phyloP scores from a whole-genome alignment of 1,140 invertebrate genomes.

The Agrilus planipennis region DNA sequence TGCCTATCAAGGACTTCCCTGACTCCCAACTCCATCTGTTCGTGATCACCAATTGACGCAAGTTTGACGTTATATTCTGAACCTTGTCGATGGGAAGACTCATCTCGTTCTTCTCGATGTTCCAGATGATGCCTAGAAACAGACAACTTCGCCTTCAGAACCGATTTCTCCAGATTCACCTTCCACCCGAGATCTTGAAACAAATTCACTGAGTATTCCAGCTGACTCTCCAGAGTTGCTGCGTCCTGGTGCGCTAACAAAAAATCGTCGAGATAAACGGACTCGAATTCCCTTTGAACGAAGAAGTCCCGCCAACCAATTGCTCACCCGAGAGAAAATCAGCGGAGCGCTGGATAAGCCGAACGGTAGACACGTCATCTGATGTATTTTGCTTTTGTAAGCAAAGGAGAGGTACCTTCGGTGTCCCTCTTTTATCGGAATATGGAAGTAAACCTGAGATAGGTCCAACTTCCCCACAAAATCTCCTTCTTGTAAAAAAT shows the following conservation, averaged over 20 bases:
- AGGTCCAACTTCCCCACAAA: constrained; percentile 20
- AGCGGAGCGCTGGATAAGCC: constrained; percentile 11
- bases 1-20: too few species aligned
- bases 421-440: constrained; percentile 13
- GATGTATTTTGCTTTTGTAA: constrained; percentile 14
- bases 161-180: constrained; percentile 3
- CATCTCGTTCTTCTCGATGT: too few species aligned
- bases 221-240: constrained; percentile 10
- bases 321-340: constrained; percentile 20
- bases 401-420: constrained; percentile 13
- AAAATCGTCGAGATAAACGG: constrained; percentile 25
- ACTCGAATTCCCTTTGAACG: constrained; percentile 17
- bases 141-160: not conserved
- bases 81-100: not conserved
- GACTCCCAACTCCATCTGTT: not conserved
- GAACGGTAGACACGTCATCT: constrained; percentile 23
- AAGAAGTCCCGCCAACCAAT: constrained; percentile 24
- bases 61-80: not conserved
- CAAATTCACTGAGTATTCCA: not conserved
- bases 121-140: constrained; percentile 7
- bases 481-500: constrained; percentile 11
- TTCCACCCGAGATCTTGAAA: constrained; percentile 3
- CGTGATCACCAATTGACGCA: not conserved
- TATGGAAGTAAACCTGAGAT: constrained; percentile 32
- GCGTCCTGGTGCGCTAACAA: constrained; percentile 17